Conservation (phyloP, 2,888 invertebrate species). For the Cryptus viduatorius region DNA sequence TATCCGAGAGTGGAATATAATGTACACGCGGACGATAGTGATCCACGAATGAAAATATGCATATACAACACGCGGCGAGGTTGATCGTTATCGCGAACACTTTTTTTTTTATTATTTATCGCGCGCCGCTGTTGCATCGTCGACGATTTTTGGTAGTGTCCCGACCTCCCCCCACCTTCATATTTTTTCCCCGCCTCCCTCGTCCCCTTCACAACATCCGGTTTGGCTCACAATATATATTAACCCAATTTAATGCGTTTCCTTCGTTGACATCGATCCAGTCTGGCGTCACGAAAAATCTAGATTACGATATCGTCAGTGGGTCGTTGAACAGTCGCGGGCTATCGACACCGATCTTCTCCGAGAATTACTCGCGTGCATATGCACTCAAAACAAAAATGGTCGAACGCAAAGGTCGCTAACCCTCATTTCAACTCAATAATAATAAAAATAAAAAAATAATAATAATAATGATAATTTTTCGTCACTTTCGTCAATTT, state of each 20-base stretch:
- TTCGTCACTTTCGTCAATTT: too few relatives aligned
- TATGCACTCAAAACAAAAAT: background rate
- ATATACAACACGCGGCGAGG: background rate
- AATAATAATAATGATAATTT: too few relatives aligned
- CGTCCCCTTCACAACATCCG: slow-evolving; percentile 70
- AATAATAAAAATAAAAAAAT: too few relatives aligned
- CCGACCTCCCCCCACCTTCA: slow-evolving; percentile 37
- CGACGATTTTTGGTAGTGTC: slow-evolving; percentile 42
- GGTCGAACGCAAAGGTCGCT: too few relatives aligned
- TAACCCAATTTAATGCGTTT: slow-evolving; percentile 66
- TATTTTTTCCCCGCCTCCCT: background rate
- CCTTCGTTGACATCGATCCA: slow-evolving; percentile 30
- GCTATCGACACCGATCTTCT: background rate
- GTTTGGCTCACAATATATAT: slow-evolving; percentile 77
- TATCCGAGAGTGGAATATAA: slow-evolving; percentile 15
- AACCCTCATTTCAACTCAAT: too few relatives aligned
- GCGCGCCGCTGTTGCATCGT: slow-evolving; percentile 18
- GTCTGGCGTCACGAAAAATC: slow-evolving; percentile 44
- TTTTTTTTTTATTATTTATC: slow-evolving; percentile 21
- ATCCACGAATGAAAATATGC: slow-evolving; percentile 20
- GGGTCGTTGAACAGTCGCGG: slow-evolving; percentile 1
- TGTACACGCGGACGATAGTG: slow-evolving; percentile 2
- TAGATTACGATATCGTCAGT: slow-evolving; percentile 37
- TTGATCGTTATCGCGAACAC: slow-evolving; percentile 22
- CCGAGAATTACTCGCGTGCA: background rate